These are phyloP conservation scores for Sarcophaga bullata DNA, from an alignment of 1,140 invertebrate genomes.

Conservation along the genomic window DNA sequence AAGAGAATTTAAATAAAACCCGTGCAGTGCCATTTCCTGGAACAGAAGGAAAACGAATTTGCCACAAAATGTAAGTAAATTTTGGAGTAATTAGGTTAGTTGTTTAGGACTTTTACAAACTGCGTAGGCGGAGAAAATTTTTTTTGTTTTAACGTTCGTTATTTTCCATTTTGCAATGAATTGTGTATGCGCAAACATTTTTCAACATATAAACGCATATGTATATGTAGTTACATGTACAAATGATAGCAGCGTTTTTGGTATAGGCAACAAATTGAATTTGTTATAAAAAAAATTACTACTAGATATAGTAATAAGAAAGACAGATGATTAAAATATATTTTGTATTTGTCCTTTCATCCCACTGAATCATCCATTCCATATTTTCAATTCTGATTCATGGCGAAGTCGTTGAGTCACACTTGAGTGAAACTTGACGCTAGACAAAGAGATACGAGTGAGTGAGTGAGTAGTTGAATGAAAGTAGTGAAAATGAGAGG, in stretches of 20 bases:
- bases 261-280: background rate
- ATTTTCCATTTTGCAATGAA: conserved; percentile 1
- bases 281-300: background rate
- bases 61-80: conserved; percentile 26
- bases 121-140: background rate
- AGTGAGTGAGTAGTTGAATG: conserved; percentile 11
- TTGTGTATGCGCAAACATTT: conserved; percentile 6
- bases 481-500: conserved; percentile 15
- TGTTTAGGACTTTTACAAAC: conserved; percentile 9
- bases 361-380: conserved; percentile 33
- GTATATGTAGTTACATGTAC: background rate
- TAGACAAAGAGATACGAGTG: conserved; percentile 24
- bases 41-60: background rate
- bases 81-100: conserved; percentile 10
- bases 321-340: background rate
- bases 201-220: background rate
- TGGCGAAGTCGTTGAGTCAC: conserved; percentile 37
- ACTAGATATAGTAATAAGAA: background rate
- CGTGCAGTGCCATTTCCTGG: conserved; percentile 32
- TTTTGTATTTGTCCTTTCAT: conserved; percentile 30
- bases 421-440: background rate
- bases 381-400: conserved; percentile 35
- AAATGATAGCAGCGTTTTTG: background rate
- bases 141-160: background rate
- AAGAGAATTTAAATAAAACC: background rate